Evolutionary conservation across 2,888 invertebrate genomes (phyloP).

Genomic region (Eupsilia transversa): DNA sequence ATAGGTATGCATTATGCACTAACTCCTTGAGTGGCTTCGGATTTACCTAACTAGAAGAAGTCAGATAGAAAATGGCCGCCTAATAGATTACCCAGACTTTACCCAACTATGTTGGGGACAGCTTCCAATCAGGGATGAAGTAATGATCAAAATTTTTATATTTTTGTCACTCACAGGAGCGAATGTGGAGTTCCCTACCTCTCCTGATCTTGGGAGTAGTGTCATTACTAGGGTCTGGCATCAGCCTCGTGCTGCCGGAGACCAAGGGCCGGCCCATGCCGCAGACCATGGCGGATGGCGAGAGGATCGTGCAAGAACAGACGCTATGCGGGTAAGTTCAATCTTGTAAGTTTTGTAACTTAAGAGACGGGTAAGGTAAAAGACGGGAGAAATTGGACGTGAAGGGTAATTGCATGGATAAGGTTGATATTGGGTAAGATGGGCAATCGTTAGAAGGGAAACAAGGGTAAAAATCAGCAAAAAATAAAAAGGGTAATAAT

Average conservation of each 20-base stretch:
- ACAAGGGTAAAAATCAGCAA: background rate
- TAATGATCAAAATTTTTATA: background rate
- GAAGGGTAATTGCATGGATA: background rate
- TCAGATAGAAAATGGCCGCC: conserved; percentile 1
- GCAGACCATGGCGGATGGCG: conserved; percentile 84
- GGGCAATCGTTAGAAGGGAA: background rate
- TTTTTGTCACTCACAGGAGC: conserved; percentile 73
- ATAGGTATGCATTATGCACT: background rate
- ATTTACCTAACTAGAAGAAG: background rate
- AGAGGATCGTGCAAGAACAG: conserved; percentile 78
- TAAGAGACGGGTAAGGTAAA: background rate
- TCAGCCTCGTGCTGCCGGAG: conserved; percentile 80
- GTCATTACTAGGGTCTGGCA: conserved; percentile 74
- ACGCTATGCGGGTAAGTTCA: conserved; percentile 36
- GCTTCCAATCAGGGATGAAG: background rate
- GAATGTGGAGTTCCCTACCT: conserved; percentile 80
- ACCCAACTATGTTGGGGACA: background rate
- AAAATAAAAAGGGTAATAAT: background rate
- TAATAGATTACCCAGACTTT: background rate
- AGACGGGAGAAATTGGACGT: background rate
- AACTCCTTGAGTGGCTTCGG: background rate
- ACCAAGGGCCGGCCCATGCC: conserved; percentile 84
- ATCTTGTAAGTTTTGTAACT: background rate
- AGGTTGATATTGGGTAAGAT: background rate
- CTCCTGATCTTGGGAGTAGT: conserved; percentile 78